Conservation (phyloP, 2,113 vertebrate species). For the Chaetops frenatus region DNA sequence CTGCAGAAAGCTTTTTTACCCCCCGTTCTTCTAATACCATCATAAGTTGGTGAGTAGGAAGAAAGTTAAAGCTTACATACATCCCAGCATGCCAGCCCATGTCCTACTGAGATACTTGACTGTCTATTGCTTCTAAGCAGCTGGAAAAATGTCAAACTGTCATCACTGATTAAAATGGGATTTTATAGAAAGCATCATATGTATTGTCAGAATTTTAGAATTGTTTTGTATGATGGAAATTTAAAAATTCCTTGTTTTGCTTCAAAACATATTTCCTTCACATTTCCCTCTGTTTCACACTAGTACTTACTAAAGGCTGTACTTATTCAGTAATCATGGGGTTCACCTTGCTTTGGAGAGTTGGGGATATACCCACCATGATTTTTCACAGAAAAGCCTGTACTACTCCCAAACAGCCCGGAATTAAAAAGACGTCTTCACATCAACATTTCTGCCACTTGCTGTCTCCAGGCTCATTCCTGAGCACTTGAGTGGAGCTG, state of each 20-base stretch:
- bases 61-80: slow-evolving; percentile 59
- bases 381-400: background rate
- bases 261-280: background rate
- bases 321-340: background rate
- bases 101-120: slow-evolving; percentile 68
- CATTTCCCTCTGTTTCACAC: background rate
- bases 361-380: background rate
- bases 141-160: slow-evolving; percentile 75
- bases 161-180: slow-evolving; percentile 76
- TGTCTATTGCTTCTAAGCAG: slow-evolving; percentile 67
- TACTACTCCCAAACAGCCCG: background rate
- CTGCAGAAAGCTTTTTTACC: background rate
- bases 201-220: slow-evolving; percentile 53
- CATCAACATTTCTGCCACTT: background rate
- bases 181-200: slow-evolving; percentile 65
- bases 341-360: background rate
- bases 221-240: background rate
- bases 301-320: background rate
- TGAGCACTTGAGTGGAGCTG: background rate
- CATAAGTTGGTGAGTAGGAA: background rate
- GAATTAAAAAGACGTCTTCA: background rate
- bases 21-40: slow-evolving; percentile 3
- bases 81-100: slow-evolving; percentile 68
- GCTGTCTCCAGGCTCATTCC: background rate
- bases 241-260: background rate